phyloP scores from a whole-genome alignment of 2,113 vertebrate species.

The Arothron firmamentum region DNA sequence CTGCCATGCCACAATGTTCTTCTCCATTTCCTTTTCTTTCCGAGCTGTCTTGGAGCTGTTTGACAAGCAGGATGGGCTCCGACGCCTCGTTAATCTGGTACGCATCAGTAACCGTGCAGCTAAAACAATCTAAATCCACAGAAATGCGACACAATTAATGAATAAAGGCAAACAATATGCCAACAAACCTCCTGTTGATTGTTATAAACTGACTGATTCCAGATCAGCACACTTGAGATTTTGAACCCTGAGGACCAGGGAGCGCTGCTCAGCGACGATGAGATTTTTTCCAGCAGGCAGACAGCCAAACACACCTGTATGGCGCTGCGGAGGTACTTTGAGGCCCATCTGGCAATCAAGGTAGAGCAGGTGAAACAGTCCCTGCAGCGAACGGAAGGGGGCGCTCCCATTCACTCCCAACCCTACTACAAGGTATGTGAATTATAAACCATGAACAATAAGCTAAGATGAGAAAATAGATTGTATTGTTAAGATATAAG shows the following conservation, averaged over 20 bases:
- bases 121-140: neutral
- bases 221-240: conserved; percentile 98
- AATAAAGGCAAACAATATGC: neutral
- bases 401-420: conserved; percentile 90
- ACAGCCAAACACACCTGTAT: conserved; percentile 99
- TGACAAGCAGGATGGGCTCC: conserved; percentile 93
- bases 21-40: conserved; percentile 98
- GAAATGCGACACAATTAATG: neutral
- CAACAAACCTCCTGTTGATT: conserved; percentile 4
- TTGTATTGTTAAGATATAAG: too few relatives aligned
- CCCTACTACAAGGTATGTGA: conserved; percentile 91
- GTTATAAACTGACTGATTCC: conserved; percentile 35
- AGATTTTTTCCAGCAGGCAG: conserved; percentile 98
- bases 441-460: neutral
- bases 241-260: conserved; percentile 96
- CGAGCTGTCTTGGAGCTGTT: conserved; percentile 96
- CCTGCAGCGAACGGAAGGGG: conserved; percentile 94
- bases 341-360: conserved; percentile 96
- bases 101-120: neutral
- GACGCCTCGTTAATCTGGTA: conserved; percentile 94
- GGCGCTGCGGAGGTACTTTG: conserved; percentile 96
- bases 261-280: conserved; percentile 92
- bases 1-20: conserved; percentile 99
- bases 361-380: conserved; percentile 98
- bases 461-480: too few relatives aligned